Conservation (phyloP, 1,140 invertebrate species). For the Drosophila elegans region DNA sequence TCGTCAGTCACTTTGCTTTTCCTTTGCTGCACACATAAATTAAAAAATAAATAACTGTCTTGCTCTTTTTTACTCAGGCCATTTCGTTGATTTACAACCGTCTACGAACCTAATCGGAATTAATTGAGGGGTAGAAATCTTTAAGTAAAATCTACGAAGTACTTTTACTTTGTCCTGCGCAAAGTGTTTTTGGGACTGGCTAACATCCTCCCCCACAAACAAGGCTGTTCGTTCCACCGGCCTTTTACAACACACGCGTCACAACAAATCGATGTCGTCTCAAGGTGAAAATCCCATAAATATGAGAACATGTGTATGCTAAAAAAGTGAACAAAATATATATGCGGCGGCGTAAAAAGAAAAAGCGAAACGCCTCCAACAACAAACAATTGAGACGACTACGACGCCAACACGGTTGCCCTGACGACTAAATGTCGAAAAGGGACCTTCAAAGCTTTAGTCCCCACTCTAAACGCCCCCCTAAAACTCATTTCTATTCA, state of each 20-base stretch:
- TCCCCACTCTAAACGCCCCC: slow-evolving; percentile 9
- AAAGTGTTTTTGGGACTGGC: slow-evolving; percentile 21
- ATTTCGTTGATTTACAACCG: slow-evolving; percentile 63
- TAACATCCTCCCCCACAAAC: slow-evolving; percentile 13
- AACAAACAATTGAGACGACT: slow-evolving; percentile 45
- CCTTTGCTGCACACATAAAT: slow-evolving; percentile 53
- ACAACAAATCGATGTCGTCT: slow-evolving; percentile 81
- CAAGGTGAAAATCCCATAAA: slow-evolving; percentile 76
- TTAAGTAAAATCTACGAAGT: slow-evolving; percentile 10
- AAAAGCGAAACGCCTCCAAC: slow-evolving; percentile 44
- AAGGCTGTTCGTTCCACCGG: slow-evolving; percentile 39
- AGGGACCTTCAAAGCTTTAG: slow-evolving; percentile 48
- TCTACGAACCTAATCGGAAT: slow-evolving; percentile 36
- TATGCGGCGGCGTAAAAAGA: slow-evolving; percentile 39
- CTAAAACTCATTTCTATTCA: slow-evolving; percentile 19
- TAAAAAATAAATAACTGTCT: slow-evolving; percentile 35
- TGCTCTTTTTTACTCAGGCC: slow-evolving; percentile 44
- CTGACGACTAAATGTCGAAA: slow-evolving; percentile 52
- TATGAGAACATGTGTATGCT: slow-evolving; percentile 44
- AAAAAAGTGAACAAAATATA: slow-evolving; percentile 24
- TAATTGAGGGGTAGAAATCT: neutral
- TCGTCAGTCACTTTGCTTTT: neutral
- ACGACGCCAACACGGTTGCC: slow-evolving; percentile 38
- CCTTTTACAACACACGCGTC: slow-evolving; percentile 46
- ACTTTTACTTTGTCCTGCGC: slow-evolving; percentile 11